Evolutionary conservation across 2,797 vertebrate genomes (phyloP), one percentile per base, ranked within the genome.

Genomic region (Chiroxiphia lanceolata): DNA sequence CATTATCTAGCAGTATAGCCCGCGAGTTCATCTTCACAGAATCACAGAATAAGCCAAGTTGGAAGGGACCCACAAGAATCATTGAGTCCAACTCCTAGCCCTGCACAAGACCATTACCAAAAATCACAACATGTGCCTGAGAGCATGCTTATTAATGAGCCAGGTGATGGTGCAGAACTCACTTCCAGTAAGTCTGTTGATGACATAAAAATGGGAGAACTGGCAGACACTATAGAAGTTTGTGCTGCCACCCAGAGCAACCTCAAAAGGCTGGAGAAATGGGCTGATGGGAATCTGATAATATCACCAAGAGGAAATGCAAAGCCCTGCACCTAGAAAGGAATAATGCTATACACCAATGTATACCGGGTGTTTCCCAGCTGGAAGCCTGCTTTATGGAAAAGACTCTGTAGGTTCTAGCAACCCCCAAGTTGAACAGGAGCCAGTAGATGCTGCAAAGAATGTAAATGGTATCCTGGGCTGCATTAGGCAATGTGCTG

Each of bases 291-390:
- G n/a, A 72, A 45, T 13, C 3, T 15, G 10, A 31, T 25, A 57
- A 38, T 11, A 38, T 56, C n/a, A 29, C 8, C 29, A 56, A 67
- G 15, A 50, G 48, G 21, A 82, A 74, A 36, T 19, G 11, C 3
- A 5, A 67, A 53, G 9, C 71, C 5, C 45, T 23, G 6, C 15
- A n/a, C 3, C 13, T 42, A 20, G 4, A 15, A 16, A 74, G 23
- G 25, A 77, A 26, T 8, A 70, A 5, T 6, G 3, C 13, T 11
- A 53, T 59, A 7, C 5, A 36, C 6, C 10, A 50, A 5, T 5
- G 1, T 26, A n/a, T 26, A 13, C 4, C 33, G 7, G 2, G 9
- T 0, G 0, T 15, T 60, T 10, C 25, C 19, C 17, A 9, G 0
- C 13, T 56, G 15, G 21, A 59, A 79, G 61, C n/a, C 16, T 44